These are phyloP conservation scores for Xenopus tropicalis DNA, from an alignment of 2,113 vertebrate species.

Conservation along the genomic window UCB_Xtro_10.0 CM004448.2:108532501-108533000, in stretches of 20 bases:
- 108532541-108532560: constrained; percentile 95
- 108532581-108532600: constrained; percentile 76
- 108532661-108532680: constrained; percentile 52
- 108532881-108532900: constrained; percentile 52
- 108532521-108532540: constrained; percentile 67
- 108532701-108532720: constrained; percentile 45
- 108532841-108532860: constrained; percentile 46
- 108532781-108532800: constrained; percentile 94
- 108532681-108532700: constrained; percentile 49
- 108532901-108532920: constrained; percentile 47
- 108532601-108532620: constrained; percentile 82
- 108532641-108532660: constrained; percentile 63
- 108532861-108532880: constrained; percentile 48
- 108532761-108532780: constrained; percentile 88
- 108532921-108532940: constrained; percentile 50
- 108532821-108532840: constrained; percentile 86
- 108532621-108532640: constrained; percentile 90
- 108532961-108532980: background rate
- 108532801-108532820: constrained; percentile 93
- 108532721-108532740: constrained; percentile 54
- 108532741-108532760: constrained; percentile 56
- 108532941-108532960: constrained; percentile 42
- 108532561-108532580: constrained; percentile 65
- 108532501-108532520: constrained; percentile 57
- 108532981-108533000: background rate